phyloP scores from a whole-genome alignment of 1,140 invertebrate species.

The Arctopsyche grandis region DNA sequence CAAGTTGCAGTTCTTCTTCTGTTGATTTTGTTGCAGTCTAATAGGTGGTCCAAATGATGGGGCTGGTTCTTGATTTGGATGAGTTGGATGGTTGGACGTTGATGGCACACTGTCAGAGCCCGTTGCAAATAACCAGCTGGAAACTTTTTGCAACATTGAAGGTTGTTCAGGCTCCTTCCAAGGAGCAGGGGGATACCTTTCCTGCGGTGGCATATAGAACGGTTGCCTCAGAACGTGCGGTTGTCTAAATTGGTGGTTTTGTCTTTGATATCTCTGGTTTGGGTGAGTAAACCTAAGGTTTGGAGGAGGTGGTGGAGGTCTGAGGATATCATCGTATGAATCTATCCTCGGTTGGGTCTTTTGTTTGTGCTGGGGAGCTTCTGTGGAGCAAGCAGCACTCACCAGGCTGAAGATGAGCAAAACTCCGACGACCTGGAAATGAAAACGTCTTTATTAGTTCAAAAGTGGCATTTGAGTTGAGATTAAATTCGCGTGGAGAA shows the following conservation, averaged over 20 bases:
- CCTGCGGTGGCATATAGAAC: conserved; percentile 22
- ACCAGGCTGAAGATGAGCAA: conserved; percentile 40
- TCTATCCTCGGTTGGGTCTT: conserved; percentile 45
- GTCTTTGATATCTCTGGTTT: conserved; percentile 46
- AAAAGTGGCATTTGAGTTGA: not conserved
- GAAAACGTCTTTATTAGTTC: not conserved
- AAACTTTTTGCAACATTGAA: conserved; percentile 64
- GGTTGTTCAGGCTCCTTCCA: conserved; percentile 55
- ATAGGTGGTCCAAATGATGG: conserved; percentile 28
- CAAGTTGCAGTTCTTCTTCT: conserved; percentile 72
- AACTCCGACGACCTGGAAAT: conserved; percentile 47
- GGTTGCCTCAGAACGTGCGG: conserved; percentile 28
- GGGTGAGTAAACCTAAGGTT: not conserved
- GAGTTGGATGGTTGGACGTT: conserved; percentile 14
- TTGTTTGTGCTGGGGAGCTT: conserved; percentile 23
- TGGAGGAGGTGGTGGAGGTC: conserved; percentile 52
- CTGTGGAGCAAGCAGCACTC: not conserved
- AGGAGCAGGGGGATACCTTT: conserved; percentile 42
- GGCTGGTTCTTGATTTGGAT: conserved; percentile 21
- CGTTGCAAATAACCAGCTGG: conserved; percentile 63
- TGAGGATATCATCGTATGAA: conserved; percentile 50
- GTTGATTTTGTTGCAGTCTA: conserved; percentile 55
- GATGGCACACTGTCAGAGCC: conserved; percentile 54
- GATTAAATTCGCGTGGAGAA: not conserved
- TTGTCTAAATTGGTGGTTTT: conserved; percentile 36